A percentile compares a stretch with the other conserved stretches of the same genome.
Conservation (phyloP, 1,140 invertebrate species). For the Drosophila sp. region DNA sequence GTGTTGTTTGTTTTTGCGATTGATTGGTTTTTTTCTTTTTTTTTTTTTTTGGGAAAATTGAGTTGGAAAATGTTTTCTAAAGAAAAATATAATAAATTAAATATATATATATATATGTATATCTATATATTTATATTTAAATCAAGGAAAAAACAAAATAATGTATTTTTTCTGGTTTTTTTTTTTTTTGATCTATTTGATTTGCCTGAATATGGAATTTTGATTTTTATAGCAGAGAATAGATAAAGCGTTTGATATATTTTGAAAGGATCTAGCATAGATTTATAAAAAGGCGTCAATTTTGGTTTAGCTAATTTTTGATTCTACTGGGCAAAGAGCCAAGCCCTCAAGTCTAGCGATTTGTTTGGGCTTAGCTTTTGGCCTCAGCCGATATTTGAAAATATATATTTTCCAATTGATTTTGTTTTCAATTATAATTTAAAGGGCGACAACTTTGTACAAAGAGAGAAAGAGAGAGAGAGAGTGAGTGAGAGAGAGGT, state of each 20-base stretch:
- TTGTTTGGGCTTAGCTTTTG: neutral
- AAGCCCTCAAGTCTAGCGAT: neutral
- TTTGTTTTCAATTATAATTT: neutral
- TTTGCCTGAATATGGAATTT: conserved; percentile 17
- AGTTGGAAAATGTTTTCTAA: conserved; percentile 10
- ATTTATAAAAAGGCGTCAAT: neutral
- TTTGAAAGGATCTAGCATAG: neutral
- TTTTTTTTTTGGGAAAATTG: neutral
- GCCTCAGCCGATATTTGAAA: conserved; percentile 5
- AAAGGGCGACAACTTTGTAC: conserved; percentile 4
- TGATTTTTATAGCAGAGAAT: conserved; percentile 9
- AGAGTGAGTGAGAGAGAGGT: conserved; percentile 2
- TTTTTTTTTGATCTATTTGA: conserved; percentile 2
- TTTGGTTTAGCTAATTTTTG: neutral
- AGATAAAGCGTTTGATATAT: conserved; percentile 19
- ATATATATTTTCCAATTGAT: conserved; percentile 40
- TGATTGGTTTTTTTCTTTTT: neutral
- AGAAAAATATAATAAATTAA: neutral
- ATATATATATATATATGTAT: no score
- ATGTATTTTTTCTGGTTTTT: neutral
- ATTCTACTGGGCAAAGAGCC: neutral
- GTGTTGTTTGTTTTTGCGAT: conserved; percentile 1
- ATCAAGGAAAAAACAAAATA: neutral
- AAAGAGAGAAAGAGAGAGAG: conserved; percentile 5
- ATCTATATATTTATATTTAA: no score